These are phyloP conservation scores for Aurelia sp. DNA, from an alignment of 30 jellyfish, hydroid and myxozoan genomes.

Conservation along the genomic window DNA sequence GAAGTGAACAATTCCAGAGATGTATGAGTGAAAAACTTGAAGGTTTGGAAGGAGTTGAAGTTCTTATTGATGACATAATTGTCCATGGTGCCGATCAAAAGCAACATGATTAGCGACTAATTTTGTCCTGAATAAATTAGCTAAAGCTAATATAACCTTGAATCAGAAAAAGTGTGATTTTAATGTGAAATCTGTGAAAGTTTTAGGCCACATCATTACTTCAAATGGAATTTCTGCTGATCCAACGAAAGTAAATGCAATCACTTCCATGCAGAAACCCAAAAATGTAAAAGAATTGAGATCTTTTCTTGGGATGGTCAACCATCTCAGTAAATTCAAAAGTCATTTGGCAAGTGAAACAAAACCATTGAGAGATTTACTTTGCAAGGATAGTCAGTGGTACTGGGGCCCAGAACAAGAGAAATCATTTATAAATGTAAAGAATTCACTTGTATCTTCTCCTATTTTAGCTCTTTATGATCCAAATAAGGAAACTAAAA, in stretches of 20 bases:
- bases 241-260: no score
- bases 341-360: conserved; percentile 56
- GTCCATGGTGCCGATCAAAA: no score
- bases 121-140: conserved; percentile 34
- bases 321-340: conserved; percentile 5
- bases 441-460: conserved; percentile 51
- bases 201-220: conserved; percentile 31
- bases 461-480: conserved; percentile 69
- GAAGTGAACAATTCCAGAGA: no score
- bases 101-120: conserved; percentile 32
- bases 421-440: conserved; percentile 6
- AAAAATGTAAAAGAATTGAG: conserved; percentile 7
- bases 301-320: conserved; percentile 33
- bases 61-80: no score
- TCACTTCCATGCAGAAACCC: no score
- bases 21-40: no score
- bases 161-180: not conserved
- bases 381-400: conserved; percentile 15
- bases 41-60: no score
- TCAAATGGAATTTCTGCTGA: conserved; percentile 6
- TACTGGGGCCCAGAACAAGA: not conserved
- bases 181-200: conserved; percentile 18
- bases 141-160: not conserved
- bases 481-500: conserved; percentile 10
- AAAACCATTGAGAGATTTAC: conserved; percentile 34